Percentiles rank a stretch among this genome's conserved stretches.
Conservation (phyloP, 2,113 vertebrate genomes). For the Phalacrocorax carbo region DNA sequence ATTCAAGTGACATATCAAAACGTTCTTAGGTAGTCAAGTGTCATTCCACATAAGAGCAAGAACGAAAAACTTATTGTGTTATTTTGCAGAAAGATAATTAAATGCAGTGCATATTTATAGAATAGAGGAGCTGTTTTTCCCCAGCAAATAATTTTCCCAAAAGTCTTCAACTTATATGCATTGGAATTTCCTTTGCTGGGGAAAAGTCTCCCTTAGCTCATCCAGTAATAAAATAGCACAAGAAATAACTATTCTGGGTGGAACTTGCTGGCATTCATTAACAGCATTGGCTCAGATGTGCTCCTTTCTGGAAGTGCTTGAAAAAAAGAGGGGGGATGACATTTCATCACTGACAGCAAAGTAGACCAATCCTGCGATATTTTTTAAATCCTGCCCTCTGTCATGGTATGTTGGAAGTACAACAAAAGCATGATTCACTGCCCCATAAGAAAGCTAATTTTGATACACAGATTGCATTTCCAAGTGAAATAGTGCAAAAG, state of each 20-base stretch:
- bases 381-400: background rate
- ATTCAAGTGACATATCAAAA: background rate
- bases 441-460: background rate
- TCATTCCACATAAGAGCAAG: background rate
- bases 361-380: background rate
- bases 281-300: background rate
- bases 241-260: background rate
- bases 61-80: background rate
- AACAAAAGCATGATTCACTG: background rate
- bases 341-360: background rate
- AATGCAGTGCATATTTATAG: background rate
- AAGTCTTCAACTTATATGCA: background rate
- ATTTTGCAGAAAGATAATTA: background rate
- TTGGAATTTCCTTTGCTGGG: background rate
- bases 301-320: background rate
- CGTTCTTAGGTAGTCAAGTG: background rate
- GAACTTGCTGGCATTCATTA: constrained; percentile 31
- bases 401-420: background rate
- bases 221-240: background rate
- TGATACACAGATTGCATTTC: background rate
- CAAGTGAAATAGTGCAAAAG: background rate
- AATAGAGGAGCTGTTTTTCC: background rate
- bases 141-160: background rate
- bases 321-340: background rate
- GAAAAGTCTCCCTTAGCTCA: background rate